phyloP scores from a whole-genome alignment of 1,140 invertebrate species.

The Calliphora vicina region DNA sequence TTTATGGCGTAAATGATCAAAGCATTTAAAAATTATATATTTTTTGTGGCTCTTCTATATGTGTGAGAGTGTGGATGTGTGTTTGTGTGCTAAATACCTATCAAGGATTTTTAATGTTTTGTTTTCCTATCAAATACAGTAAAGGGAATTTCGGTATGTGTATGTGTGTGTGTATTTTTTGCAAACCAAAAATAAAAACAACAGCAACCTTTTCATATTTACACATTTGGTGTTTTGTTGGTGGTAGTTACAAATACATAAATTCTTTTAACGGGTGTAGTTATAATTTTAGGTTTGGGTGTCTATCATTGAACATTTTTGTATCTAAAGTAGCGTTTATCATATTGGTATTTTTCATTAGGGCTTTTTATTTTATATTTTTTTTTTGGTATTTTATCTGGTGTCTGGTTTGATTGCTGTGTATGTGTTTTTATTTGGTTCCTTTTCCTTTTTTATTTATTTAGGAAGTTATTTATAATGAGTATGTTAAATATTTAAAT shows the following conservation, averaged over 20 bases:
- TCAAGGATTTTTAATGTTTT: slow-evolving; percentile 29
- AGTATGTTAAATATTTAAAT: slow-evolving; percentile 39
- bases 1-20: slow-evolving; percentile 14
- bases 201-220: not conserved
- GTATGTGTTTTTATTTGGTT: not conserved
- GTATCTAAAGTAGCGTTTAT: slow-evolving; percentile 9
- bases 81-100: slow-evolving; percentile 20
- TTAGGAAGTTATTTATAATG: slow-evolving; percentile 38
- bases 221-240: not conserved
- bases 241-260: not conserved
- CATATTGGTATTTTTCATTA: slow-evolving; percentile 9
- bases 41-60: not conserved
- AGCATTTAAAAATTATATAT: slow-evolving; percentile 7
- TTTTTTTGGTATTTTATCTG: not conserved
- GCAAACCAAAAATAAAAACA: not conserved
- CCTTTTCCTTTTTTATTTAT: slow-evolving; percentile 32
- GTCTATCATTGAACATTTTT: not conserved
- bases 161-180: not conserved
- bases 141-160: not conserved
- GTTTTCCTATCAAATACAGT: not conserved
- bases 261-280: not conserved
- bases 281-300: too few species aligned
- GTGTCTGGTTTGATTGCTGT: too few species aligned
- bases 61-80: not conserved
- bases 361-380: not conserved